Evolutionary conservation across 2,888 invertebrate genomes (phyloP).

Genomic region (Thymelicus acteon): DNA sequence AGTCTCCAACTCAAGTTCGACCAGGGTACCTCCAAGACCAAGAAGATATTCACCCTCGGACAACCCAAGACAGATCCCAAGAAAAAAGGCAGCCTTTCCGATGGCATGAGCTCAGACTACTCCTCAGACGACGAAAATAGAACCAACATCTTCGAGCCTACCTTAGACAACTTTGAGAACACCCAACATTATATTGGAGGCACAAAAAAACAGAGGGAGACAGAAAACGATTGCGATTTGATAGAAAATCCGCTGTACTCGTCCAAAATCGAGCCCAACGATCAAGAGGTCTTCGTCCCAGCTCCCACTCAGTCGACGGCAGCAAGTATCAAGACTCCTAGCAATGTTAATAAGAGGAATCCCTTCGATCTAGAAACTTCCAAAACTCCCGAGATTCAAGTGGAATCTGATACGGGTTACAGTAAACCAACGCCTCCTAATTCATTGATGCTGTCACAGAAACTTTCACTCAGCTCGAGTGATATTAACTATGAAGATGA

Average conservation of each 20-base stretch:
- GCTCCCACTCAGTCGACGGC: constrained; percentile 77
- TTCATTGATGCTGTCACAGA: constrained; percentile 84
- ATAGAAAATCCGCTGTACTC: constrained; percentile 78
- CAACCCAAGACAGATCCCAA: constrained; percentile 72
- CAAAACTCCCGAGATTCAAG: constrained; percentile 86
- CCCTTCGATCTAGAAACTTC: constrained; percentile 74
- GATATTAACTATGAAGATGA: constrained; percentile 83
- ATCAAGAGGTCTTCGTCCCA: constrained; percentile 84
- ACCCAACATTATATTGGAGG: constrained; percentile 77
- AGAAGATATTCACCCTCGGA: constrained; percentile 82
- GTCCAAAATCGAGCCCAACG: constrained; percentile 73
- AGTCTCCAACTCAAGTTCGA: constrained; percentile 80
- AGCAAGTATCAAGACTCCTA: constrained; percentile 66
- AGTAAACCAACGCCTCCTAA: constrained; percentile 80
- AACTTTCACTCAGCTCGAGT: constrained; percentile 89
- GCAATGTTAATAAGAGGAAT: constrained; percentile 65
- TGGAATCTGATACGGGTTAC: constrained; percentile 63
- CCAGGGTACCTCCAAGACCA: constrained; percentile 69
- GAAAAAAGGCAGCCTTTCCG: constrained; percentile 88
- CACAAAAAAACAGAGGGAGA: constrained; percentile 53
- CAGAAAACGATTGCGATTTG: constrained; percentile 72
- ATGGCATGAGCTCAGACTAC: constrained; percentile 85
- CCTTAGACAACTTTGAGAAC: constrained; percentile 79
- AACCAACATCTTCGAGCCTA: constrained; percentile 79
- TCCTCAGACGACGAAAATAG: constrained; percentile 82